Conservation (phyloP, 2,888 invertebrate genomes). For the Caenorhabditis imperialis region DNA sequence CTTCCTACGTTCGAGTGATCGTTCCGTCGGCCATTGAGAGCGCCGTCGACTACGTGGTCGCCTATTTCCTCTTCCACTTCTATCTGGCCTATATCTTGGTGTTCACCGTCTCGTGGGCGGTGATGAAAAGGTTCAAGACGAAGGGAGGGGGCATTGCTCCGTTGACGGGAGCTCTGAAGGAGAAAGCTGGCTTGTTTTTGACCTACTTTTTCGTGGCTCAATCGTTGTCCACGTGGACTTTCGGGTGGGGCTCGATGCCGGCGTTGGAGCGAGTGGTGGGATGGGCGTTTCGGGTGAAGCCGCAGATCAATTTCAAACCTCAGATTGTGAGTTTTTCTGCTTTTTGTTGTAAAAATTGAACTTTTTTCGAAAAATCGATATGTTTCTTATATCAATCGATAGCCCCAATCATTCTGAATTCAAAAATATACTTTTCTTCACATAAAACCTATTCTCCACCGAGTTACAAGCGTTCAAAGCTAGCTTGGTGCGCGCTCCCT, state of each 20-base stretch:
- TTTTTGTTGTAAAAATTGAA: not conserved
- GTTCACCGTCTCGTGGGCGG: slow-evolving; percentile 19
- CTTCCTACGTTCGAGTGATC: slow-evolving; percentile 10
- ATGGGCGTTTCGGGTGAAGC: slow-evolving; percentile 49
- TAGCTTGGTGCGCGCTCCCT: no score
- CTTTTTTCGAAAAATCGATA: not conserved
- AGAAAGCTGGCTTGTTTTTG: slow-evolving; percentile 30
- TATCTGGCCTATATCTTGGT: slow-evolving; percentile 43
- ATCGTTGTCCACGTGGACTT: slow-evolving; percentile 30
- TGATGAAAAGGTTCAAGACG: slow-evolving; percentile 36
- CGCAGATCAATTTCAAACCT: slow-evolving; percentile 51
- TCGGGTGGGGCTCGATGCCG: slow-evolving; percentile 24
- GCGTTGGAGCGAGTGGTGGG: slow-evolving; percentile 29
- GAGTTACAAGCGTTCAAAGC: no score
- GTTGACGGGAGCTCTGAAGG: slow-evolving; percentile 12
- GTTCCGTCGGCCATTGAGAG: slow-evolving; percentile 25
- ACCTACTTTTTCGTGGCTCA: slow-evolving; percentile 51
- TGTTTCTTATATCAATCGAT: no score
- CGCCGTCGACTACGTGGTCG: slow-evolving; percentile 22
- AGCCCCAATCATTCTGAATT: no score
- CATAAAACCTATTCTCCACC: no score
- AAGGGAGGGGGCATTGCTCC: slow-evolving; percentile 33
- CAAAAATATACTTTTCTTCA: no score
- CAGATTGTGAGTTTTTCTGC: slow-evolving; percentile 51
- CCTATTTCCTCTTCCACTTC: slow-evolving; percentile 44